phyloP scores from a whole-genome alignment of 2,888 invertebrate species.

The Apoderus coryli region DNA sequence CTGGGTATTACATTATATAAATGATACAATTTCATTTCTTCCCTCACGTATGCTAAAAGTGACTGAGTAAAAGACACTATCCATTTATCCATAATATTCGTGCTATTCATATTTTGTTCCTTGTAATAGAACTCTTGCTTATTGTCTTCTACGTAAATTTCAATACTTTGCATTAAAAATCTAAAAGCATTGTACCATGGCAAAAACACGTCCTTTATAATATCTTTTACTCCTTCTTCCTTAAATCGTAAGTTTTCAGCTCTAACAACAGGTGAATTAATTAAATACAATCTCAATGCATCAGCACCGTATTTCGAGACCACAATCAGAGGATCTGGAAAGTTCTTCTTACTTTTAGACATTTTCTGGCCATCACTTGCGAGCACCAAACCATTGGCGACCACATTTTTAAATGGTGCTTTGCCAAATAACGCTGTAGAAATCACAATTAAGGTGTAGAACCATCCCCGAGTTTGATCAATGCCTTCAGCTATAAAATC shows the following conservation, averaged over 20 bases:
- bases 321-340: conserved; percentile 90
- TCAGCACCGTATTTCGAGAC: conserved; percentile 92
- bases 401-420: conserved; percentile 94
- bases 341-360: conserved; percentile 98
- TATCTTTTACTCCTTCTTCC: conserved; percentile 91
- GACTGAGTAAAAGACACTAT: conserved; percentile 93
- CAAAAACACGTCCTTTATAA: conserved; percentile 93
- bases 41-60: conserved; percentile 69
- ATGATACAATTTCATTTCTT: conserved; percentile 89
- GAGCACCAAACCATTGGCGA: conserved; percentile 89
- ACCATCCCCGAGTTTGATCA: conserved; percentile 96
- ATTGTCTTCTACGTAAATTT: conserved; percentile 55
- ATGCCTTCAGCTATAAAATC: conserved; percentile 99
- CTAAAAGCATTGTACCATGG: conserved; percentile 94
- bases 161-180: conserved; percentile 88
- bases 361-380: conserved; percentile 99
- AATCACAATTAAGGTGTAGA: conserved; percentile 94
- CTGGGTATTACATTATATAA: conserved; percentile 91
- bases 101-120: conserved; percentile 24
- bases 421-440: conserved; percentile 92
- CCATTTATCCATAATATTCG: conserved; percentile 94
- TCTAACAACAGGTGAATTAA: conserved; percentile 95
- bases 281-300: conserved; percentile 86
- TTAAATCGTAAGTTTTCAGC: conserved; percentile 94
- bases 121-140: conserved; percentile 28